These are phyloP conservation scores for Scelioninae gen. 1 DNA, from an alignment of 2,888 invertebrate genomes.

Conservation along the genomic window DNA sequence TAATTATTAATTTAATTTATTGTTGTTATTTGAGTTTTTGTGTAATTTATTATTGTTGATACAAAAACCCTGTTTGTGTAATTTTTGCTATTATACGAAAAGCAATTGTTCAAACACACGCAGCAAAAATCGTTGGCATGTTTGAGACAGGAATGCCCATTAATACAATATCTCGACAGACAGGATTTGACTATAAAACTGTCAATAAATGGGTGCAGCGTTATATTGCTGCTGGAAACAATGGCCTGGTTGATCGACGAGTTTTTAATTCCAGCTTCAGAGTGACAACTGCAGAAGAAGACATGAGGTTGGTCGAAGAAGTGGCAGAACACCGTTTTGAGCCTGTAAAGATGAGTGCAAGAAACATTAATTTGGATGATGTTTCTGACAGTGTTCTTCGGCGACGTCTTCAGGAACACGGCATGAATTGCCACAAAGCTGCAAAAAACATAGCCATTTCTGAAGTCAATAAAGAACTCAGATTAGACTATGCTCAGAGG, in stretches of 20 bases:
- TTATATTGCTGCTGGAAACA: not conserved
- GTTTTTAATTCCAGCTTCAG: not conserved
- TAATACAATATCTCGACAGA: not conserved
- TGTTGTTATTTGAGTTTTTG: too few species aligned
- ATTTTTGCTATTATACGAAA: conserved; percentile 5
- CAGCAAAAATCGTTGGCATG: conserved; percentile 23
- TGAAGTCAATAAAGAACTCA: not conserved
- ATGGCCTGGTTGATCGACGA: not conserved
- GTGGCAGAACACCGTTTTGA: conserved; percentile 6
- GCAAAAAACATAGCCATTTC: not conserved
- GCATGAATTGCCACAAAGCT: conserved; percentile 10
- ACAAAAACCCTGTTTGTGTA: too few species aligned
- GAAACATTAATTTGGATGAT: conserved; percentile 13
- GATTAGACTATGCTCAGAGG: not conserved
- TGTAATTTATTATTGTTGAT: too few species aligned
- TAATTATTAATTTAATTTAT: not conserved
- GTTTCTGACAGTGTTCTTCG: not conserved
- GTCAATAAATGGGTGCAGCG: conserved; percentile 17
- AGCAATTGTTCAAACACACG: not conserved
- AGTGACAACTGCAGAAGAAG: conserved; percentile 18
- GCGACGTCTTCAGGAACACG: conserved; percentile 31
- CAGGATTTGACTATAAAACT: not conserved
- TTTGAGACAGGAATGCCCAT: conserved; percentile 1
- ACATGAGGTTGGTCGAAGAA: conserved; percentile 18
- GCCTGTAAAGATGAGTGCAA: not conserved